Base-by-base conservation (phyloP, 2,113 vertebrate genomes). In the Egretta garzetta region DNA sequence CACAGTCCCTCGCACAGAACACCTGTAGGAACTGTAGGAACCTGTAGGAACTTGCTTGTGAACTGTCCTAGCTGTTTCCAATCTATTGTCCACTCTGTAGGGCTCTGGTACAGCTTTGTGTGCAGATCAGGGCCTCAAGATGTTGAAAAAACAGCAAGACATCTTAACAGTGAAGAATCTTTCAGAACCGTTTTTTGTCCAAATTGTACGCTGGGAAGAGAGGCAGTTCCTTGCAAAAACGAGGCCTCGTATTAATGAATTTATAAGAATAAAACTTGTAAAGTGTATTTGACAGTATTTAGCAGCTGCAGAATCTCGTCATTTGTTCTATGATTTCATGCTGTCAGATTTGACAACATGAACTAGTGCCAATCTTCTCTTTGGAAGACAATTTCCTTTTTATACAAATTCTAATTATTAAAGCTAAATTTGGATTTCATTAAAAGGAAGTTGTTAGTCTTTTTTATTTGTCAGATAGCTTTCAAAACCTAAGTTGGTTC, bases 341-440 rank as follows among this genome's bases (percentile, higher is more conserved):
- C 95, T 97, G 96, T 96, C 97, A 97, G 70, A 92, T 73, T 67
- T 97, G 97, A 97, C 95, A 96, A 66, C 79, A 28, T 88, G 85
- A 95, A 94, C 90, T 90, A 70, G 67, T 97, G 92, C 92, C 93
- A 97, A 4, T 88, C 85, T 96, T 88, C 1, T 1, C 88, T 88
- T 89, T 83, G 88, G 80, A 93, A 96, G 95, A 95, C 92, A 91
- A 93, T 95, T 96, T 97, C 79, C 97, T 95, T 96, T 94, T 93
- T 83, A 77, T 83, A 90, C 88, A 96, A 88, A 93, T 74, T 86
- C 92, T 95, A 95, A 97, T 95, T 92, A 97, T 90, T 92, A 90
- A 88, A 86, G 67, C 85, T 97, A 96, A 95, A 93, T 97, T 97
- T 93, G 33, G 97, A 93, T 93, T 94, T 88, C 53, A 62, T 93